Conservation (phyloP, 2,113 vertebrate genomes). For the Carassius gibelio region DNA sequence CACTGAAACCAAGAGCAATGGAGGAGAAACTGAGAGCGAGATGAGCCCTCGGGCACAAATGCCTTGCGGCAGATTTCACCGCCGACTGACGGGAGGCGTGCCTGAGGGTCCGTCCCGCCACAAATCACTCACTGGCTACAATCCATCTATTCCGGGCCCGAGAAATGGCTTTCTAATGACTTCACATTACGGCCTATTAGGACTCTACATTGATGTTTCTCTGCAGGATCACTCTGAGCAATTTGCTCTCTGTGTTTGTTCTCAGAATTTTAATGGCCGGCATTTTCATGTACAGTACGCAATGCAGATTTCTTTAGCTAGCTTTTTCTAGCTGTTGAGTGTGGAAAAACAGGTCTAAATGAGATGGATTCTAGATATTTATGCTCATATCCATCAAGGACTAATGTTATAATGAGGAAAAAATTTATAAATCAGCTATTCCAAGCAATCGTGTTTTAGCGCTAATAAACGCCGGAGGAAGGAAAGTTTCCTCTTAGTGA, state of each 20-base stretch:
- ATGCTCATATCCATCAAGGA: background rate
- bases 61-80: slow-evolving; percentile 21
- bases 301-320: slow-evolving; percentile 9
- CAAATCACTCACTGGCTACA: background rate
- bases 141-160: background rate
- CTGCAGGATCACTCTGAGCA: background rate
- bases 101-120: slow-evolving; percentile 3
- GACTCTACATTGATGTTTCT: background rate
- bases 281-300: background rate
- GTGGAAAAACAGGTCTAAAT: background rate
- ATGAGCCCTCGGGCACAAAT: slow-evolving; percentile 32
- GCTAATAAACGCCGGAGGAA: background rate
- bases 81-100: background rate
- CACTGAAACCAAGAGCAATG: slow-evolving; percentile 4
- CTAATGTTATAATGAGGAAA: slow-evolving; percentile 2
- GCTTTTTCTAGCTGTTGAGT: background rate
- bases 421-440: background rate
- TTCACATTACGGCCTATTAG: slow-evolving; percentile 37
- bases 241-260: slow-evolving; percentile 18
- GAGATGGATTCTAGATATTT: background rate
- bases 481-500: slow-evolving; percentile 6
- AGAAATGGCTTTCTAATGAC: slow-evolving; percentile 24
- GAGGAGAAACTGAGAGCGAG: slow-evolving; percentile 35
- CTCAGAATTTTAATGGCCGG: background rate
- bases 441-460: background rate